Evolutionary conservation across 2,797 vertebrate genomes (phyloP).

Genomic region (Neosilurus mollespiculum): DNA sequence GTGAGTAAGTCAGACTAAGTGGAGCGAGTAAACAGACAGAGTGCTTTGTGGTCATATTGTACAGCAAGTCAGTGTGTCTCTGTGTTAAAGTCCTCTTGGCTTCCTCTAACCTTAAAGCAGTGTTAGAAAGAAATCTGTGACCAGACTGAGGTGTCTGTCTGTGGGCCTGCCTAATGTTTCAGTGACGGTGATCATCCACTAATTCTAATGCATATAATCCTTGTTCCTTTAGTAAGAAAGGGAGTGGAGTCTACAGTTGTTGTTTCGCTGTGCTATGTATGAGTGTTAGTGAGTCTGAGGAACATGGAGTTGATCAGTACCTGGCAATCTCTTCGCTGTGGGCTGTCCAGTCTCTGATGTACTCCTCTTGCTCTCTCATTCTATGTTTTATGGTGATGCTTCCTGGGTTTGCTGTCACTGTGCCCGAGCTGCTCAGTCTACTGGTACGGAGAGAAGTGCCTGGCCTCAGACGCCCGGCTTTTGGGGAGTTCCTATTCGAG

Average conservation of each 20-base stretch:
- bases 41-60: constrained; percentile 22
- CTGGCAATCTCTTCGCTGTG: constrained; percentile 99
- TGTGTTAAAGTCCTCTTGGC: background rate
- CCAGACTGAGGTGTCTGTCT: background rate
- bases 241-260: too few relatives aligned
- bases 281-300: background rate
- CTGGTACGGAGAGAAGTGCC: constrained; percentile 78
- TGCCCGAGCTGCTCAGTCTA: constrained; percentile 73
- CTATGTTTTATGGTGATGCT: constrained; percentile 85
- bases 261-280: background rate
- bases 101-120: background rate
- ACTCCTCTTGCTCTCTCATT: constrained; percentile 96
- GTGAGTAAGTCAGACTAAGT: background rate
- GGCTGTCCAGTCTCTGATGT: constrained; percentile 97
- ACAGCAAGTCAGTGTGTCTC: constrained; percentile 17
- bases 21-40: background rate
- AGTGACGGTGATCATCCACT: background rate
- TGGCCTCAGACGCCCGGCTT: constrained; percentile 86
- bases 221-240: background rate
- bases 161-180: background rate
- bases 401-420: constrained; percentile 63
- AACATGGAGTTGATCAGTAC: constrained; percentile 69
- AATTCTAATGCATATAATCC: background rate
- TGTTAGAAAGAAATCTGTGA: background rate
- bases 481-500: constrained; percentile 90